Conservation (phyloP, 2,113 vertebrate genomes). For the Phalacrocorax pelagicus region DNA sequence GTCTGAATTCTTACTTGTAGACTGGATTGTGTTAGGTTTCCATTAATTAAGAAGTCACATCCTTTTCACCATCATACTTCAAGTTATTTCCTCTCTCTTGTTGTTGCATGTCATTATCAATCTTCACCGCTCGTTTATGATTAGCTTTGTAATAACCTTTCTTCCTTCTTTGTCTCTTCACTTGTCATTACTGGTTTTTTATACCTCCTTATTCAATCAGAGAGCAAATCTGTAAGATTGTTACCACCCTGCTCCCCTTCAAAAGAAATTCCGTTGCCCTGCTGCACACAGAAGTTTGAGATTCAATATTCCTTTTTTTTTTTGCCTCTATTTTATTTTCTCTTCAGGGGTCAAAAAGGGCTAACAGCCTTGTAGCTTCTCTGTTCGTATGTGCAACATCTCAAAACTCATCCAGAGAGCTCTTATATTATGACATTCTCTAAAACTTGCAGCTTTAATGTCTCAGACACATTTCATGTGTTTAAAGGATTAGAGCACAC, state of each 20-base stretch:
- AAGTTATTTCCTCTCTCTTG: neutral
- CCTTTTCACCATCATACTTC: neutral
- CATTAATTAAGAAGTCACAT: neutral
- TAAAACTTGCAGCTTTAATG: neutral
- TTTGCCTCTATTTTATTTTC: neutral
- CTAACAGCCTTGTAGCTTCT: neutral
- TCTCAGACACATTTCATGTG: neutral
- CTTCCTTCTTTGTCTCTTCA: neutral
- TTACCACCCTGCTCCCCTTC: neutral
- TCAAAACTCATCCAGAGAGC: neutral
- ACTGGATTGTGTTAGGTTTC: neutral
- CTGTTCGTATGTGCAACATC: neutral
- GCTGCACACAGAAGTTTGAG: neutral
- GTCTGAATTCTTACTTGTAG: neutral
- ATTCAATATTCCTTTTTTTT: neutral
- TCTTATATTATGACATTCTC: neutral
- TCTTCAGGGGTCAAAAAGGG: neutral
- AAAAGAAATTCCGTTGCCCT: neutral
- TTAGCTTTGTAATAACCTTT: neutral
- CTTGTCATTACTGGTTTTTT: neutral
- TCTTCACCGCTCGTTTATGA: neutral
- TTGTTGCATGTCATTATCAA: neutral
- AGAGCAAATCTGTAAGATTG: neutral
- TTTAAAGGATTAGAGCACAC: neutral
- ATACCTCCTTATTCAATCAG: neutral